Percentiles rank a stretch among this genome's conserved stretches.
These are phyloP conservation scores for Hozukius guyotensis DNA, from an alignment of 2,797 vertebrate species.

Conservation along the genomic window DNA sequence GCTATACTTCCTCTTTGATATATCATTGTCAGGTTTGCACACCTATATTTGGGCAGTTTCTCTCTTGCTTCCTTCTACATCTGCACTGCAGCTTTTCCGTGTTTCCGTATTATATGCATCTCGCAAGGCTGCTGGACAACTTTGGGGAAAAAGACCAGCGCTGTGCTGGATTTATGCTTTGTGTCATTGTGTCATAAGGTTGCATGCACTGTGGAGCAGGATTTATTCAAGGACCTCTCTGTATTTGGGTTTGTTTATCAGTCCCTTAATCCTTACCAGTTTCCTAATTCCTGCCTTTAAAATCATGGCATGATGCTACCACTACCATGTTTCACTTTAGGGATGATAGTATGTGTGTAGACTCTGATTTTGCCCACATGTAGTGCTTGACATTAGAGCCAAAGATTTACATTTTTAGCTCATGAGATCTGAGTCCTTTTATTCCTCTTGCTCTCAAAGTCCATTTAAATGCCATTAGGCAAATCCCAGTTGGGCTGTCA, in stretches of 20 bases:
- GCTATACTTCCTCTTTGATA: background rate
- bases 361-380: background rate
- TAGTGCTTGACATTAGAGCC: background rate
- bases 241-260: background rate
- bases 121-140: background rate
- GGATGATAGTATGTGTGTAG: background rate
- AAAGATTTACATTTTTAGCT: background rate
- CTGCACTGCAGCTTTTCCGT: background rate
- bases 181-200: background rate
- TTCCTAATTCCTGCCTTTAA: background rate
- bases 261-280: background rate
- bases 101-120: background rate
- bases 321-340: background rate
- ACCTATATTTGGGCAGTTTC: background rate
- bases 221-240: background rate
- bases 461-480: background rate
- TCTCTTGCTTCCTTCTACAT: background rate
- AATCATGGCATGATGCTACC: background rate
- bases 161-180: background rate
- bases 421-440: background rate
- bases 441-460: background rate
- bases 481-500: background rate
- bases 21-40: background rate
- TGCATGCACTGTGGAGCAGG: background rate
- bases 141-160: background rate